Conservation (phyloP, 2,797 vertebrate species). For the Diceros bicornis region DNA sequence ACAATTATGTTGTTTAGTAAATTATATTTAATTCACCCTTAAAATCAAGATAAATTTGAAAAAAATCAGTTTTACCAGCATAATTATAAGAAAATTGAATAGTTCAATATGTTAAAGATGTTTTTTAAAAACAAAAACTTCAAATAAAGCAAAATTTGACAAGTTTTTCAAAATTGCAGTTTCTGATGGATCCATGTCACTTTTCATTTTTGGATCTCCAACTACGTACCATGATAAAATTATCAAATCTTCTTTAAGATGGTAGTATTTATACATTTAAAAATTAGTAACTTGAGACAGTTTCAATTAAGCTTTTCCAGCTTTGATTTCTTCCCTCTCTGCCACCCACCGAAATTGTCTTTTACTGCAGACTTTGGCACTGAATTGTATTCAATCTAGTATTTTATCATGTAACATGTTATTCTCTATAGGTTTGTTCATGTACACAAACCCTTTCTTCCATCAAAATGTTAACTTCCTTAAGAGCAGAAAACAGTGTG, state of each 20-base stretch:
- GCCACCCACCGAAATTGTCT: background rate
- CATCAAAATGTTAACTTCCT: background rate
- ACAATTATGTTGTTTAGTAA: slow-evolving; percentile 75
- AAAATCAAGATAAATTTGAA: slow-evolving; percentile 63
- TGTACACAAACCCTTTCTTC: background rate
- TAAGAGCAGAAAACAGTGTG: background rate
- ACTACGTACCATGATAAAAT: background rate
- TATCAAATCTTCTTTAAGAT: background rate
- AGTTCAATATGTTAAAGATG: background rate
- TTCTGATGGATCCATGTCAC: background rate
- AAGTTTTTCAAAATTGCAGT: background rate
- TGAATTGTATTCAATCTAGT: background rate
- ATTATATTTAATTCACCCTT: slow-evolving; percentile 70
- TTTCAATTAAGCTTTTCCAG: background rate
- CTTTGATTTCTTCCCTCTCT: background rate
- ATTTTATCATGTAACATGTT: background rate
- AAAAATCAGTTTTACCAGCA: slow-evolving; percentile 40
- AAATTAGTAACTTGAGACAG: background rate
- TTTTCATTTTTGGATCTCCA: background rate
- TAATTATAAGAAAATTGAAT: slow-evolving; percentile 46
- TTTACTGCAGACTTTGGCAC: background rate
- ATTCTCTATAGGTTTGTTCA: background rate
- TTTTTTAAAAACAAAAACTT: background rate
- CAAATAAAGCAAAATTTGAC: background rate
- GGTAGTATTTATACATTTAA: background rate